These are phyloP conservation scores for Spongilla lacustris DNA, from an alignment of 37 sponge, comb jelly and placozoan species.

Conservation along the genomic window DNA sequence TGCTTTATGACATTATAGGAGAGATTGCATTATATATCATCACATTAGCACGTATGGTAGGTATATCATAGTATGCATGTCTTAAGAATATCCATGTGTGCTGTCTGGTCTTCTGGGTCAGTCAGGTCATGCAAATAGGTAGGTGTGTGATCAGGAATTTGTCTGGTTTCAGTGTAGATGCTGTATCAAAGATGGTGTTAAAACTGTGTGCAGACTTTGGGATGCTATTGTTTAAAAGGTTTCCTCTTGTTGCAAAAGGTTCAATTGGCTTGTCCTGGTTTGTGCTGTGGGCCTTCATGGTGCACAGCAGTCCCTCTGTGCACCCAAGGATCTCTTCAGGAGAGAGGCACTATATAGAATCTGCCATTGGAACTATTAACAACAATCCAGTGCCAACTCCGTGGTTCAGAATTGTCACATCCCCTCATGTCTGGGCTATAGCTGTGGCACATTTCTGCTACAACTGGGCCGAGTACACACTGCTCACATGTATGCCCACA, in stretches of 20 bases:
- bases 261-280: slow-evolving; percentile 85
- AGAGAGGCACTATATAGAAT: slow-evolving; percentile 83
- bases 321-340: slow-evolving; percentile 79
- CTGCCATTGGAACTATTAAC: slow-evolving; percentile 9
- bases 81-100: no score
- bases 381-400: slow-evolving; percentile 18
- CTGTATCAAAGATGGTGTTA: background rate
- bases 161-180: background rate
- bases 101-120: no score
- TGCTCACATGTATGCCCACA: slow-evolving; percentile 90
- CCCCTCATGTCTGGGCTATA: slow-evolving; percentile 89
- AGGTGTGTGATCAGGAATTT: background rate
- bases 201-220: background rate
- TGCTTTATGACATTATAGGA: no score
- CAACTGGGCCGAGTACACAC: slow-evolving; percentile 91
- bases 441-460: slow-evolving; percentile 77
- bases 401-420: slow-evolving; percentile 80
- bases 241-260: slow-evolving; percentile 51
- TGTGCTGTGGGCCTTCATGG: slow-evolving; percentile 79
- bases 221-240: background rate
- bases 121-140: background rate
- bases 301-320: slow-evolving; percentile 53
- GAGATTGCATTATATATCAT: no score
- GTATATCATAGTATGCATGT: no score
- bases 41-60: no score